A percentile compares a stretch with the other conserved stretches of the same genome.
These are phyloP conservation scores for Drosophila suboccidentalis DNA, from an alignment of 2,888 invertebrate genomes.

Conservation along the genomic window DNA sequence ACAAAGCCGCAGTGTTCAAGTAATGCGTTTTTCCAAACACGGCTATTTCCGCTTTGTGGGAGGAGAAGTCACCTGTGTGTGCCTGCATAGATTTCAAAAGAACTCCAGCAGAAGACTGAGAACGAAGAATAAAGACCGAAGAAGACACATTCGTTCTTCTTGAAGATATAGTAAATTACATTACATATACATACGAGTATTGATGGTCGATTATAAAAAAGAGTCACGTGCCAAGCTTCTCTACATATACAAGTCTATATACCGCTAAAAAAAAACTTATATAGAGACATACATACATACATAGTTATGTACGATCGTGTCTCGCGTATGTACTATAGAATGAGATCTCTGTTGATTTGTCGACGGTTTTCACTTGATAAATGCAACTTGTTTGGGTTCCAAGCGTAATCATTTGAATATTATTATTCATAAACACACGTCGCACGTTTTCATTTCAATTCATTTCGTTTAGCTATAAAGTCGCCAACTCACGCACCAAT, in stretches of 20 bases:
- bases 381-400: constrained; percentile 38
- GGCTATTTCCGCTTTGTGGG: constrained; percentile 59
- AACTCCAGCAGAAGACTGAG: constrained; percentile 1
- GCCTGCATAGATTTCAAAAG: constrained; percentile 9
- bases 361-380: constrained; percentile 20
- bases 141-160: constrained; percentile 11
- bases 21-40: constrained; percentile 45
- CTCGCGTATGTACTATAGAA: constrained; percentile 6
- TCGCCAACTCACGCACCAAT: constrained; percentile 55
- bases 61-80: constrained; percentile 10
- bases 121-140: neutral
- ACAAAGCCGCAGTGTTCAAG: constrained; percentile 1
- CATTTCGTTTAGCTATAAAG: constrained; percentile 64
- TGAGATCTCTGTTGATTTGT: constrained; percentile 23
- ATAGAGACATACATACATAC: constrained; percentile 13
- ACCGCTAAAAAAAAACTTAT: constrained; percentile 37
- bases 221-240: constrained; percentile 68
- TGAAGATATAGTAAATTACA: constrained; percentile 8
- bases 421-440: constrained; percentile 73
- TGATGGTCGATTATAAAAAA: constrained; percentile 69
- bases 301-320: constrained; percentile 9
- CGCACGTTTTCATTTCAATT: constrained; percentile 45
- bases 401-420: constrained; percentile 68
- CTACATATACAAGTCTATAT: constrained; percentile 17
- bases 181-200: constrained; percentile 16